Conservation (phyloP, 2,113 vertebrate genomes). For the Antigone vipio region DNA sequence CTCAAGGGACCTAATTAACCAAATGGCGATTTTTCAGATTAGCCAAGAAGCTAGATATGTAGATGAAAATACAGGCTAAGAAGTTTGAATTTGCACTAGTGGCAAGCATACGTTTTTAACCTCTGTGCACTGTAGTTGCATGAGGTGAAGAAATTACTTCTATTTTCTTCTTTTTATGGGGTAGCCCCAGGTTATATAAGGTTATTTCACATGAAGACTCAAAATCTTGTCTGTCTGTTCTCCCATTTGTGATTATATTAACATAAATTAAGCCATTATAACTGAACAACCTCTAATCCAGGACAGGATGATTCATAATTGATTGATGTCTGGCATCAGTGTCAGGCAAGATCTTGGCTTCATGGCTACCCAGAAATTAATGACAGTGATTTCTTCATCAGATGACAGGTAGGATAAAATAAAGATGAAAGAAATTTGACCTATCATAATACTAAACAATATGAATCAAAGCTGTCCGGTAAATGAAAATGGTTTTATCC, state of each 20-base stretch:
- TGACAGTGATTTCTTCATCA: conserved; percentile 4
- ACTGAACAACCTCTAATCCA: neutral
- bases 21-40: conserved; percentile 22
- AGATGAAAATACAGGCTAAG: neutral
- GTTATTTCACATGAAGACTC: neutral
- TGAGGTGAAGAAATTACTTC: neutral
- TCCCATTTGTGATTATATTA: conserved; percentile 19
- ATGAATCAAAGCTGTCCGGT: neutral
- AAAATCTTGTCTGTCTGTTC: neutral
- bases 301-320: neutral
- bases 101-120: neutral
- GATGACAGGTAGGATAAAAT: neutral
- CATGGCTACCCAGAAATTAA: neutral
- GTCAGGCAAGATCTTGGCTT: conserved; percentile 7
- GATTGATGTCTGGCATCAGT: neutral
- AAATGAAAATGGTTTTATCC: neutral
- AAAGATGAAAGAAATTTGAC: neutral
- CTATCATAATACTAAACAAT: neutral
- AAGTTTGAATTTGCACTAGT: neutral
- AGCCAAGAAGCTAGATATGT: neutral
- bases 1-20: conserved; percentile 47
- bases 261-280: neutral
- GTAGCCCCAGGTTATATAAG: neutral
- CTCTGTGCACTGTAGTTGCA: neutral
- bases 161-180: neutral